Base-by-base conservation (phyloP, 1,140 invertebrate genomes). In the Drosophila varians region DNA sequence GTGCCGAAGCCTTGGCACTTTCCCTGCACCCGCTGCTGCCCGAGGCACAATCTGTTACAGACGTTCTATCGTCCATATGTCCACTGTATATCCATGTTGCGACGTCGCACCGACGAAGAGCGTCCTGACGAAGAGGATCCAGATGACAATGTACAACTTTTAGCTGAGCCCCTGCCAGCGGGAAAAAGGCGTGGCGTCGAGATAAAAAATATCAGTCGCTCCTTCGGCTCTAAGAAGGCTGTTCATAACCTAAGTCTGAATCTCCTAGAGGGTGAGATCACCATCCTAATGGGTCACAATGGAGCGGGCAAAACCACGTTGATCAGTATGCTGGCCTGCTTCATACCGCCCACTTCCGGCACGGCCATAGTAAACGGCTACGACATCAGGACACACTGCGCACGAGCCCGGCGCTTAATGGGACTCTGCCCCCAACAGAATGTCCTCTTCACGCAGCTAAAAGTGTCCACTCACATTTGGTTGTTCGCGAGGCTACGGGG, bases 351-450 rank as follows among this genome's bases (percentile, higher is more conserved):
- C 28, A 94, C 93, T 0, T 92, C 90, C 61, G 95, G 95, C 11
- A 94, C 93, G 9, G 94, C 95, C 2, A 57, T 92, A 2, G 92
- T 96, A 0, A 93, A 94, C 76, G 94, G 94, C n/a, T 93, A 92
- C 83, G 94, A 95, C 87, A 94, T 96, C 23, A 80, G 90, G 19
- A 94, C 94, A 72, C 91, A 49, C 1, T 34, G 18, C 0, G 1
- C 3, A 4, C 4, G 43, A 8, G 58, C 60, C 1, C 60, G 36
- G 4, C 12, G 7, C 0, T 56, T 45, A 25, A 18, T 97, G 1
- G 96, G 97, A 0, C 92, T 97, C 1, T 99, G 98, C 91, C 97
- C 97, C 6, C 98, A 99, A 90, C 96, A 98, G 86, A 96, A 98
- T 90, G 95, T 98, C 68, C 93, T 99, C 1, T 98, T 98, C 90